Evolutionary conservation across 92 coral and sea anemone species (phyloP).

Genomic region (Siderastrea siderea): DNA sequence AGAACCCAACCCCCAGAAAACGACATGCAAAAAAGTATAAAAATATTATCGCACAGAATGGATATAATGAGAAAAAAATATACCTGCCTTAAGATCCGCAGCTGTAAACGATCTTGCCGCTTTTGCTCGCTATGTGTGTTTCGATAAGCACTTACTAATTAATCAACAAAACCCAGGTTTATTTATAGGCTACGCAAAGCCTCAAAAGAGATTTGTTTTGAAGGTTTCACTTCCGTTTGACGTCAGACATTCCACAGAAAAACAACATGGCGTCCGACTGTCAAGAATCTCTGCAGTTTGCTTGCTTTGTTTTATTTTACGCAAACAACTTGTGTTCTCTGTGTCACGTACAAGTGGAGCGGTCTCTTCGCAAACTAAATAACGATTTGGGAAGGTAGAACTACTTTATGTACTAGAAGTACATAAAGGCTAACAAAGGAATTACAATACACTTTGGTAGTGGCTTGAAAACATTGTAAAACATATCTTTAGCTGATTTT

Average conservation of each 20-base stretch:
- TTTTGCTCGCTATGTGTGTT: background rate
- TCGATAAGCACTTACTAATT: background rate
- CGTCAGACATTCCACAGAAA: conserved; percentile 20
- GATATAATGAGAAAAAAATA: background rate
- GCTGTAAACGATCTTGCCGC: background rate
- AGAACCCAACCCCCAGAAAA: too few relatives aligned
- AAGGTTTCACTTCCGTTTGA: conserved; percentile 16
- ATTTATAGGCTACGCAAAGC: background rate
- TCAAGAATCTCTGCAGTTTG: background rate
- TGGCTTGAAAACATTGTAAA: too few relatives aligned
- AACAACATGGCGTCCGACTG: conserved; percentile 4
- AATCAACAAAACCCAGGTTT: background rate
- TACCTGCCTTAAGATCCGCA: background rate
- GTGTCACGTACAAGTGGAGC: conserved; percentile 12
- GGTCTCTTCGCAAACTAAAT: background rate
- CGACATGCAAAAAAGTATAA: too few relatives aligned
- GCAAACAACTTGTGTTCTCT: conserved; percentile 8
- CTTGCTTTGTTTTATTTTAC: conserved; percentile 5
- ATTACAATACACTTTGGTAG: too few relatives aligned
- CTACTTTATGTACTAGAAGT: too few relatives aligned
- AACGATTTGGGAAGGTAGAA: background rate
- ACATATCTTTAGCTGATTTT: too few relatives aligned
- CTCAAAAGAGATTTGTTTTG: background rate
- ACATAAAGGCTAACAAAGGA: too few relatives aligned
- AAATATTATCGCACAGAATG: too few relatives aligned